These are phyloP conservation scores for Drosophila limbata DNA, from an alignment of 2,888 invertebrate genomes.

Conservation along the genomic window DNA sequence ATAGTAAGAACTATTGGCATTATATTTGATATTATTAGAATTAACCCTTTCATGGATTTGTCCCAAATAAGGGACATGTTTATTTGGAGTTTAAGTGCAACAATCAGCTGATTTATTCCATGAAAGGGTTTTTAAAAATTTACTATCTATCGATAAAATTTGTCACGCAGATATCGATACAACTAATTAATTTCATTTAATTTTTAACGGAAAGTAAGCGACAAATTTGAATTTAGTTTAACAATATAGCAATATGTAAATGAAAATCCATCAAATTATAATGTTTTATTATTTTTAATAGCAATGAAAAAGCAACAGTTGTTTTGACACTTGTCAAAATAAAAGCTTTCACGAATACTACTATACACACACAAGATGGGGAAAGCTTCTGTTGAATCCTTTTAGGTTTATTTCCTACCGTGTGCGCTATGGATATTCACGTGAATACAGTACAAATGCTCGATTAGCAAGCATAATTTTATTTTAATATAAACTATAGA, in stretches of 20 bases:
- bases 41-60: too few species aligned
- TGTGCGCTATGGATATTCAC: slow-evolving; percentile 24
- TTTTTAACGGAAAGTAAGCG: not conserved
- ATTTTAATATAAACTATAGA: slow-evolving; percentile 31
- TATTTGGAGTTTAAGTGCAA: too few species aligned
- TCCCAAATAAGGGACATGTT: too few species aligned
- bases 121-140: too few species aligned
- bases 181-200: not conserved
- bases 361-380: slow-evolving; percentile 48
- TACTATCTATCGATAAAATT: slow-evolving; percentile 40
- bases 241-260: not conserved
- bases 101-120: too few species aligned
- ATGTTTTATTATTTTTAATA: not conserved
- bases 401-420: slow-evolving; percentile 43
- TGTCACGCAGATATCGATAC: not conserved
- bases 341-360: slow-evolving; percentile 46
- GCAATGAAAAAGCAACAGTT: slow-evolving; percentile 52
- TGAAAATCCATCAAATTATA: not conserved
- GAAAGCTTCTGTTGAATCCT: slow-evolving; percentile 55
- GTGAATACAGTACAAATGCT: slow-evolving; percentile 46
- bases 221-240: not conserved
- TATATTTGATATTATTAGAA: too few species aligned
- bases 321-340: slow-evolving; percentile 52
- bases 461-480: slow-evolving; percentile 23
- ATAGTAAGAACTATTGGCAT: too few species aligned